Percentiles rank a stretch among this genome's conserved stretches.
phyloP scores from a whole-genome alignment of 1,140 invertebrate species.

The Coptotermes formosanus region DNA sequence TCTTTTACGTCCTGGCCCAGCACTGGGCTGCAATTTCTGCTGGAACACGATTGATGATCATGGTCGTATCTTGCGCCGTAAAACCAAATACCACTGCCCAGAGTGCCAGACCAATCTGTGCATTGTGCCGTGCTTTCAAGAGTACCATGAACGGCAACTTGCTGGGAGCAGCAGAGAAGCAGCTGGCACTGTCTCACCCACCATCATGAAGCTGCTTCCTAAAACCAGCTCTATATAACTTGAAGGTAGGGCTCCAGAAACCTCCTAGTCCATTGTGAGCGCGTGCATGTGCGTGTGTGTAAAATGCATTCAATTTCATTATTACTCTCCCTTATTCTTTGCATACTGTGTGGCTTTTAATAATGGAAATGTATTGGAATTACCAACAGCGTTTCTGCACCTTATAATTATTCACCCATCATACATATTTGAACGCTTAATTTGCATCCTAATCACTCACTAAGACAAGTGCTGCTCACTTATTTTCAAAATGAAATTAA shows the following conservation, averaged over 20 bases:
- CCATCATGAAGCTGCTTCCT: slow-evolving; percentile 25
- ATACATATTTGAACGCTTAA: too few relatives aligned
- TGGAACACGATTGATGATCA: slow-evolving; percentile 83
- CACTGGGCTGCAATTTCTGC: slow-evolving; percentile 81
- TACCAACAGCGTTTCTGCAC: too few relatives aligned
- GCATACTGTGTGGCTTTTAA: too few relatives aligned
- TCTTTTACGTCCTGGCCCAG: slow-evolving; percentile 72
- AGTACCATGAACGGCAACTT: slow-evolving; percentile 63
- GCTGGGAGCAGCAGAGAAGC: slow-evolving; percentile 9
- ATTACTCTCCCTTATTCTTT: too few relatives aligned
- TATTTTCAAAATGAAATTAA: too few relatives aligned
- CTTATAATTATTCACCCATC: too few relatives aligned
- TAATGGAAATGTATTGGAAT: too few relatives aligned
- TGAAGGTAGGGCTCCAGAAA: not conserved
- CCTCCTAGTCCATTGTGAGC: not conserved
- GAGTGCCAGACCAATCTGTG: slow-evolving; percentile 84
- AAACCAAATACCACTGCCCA: slow-evolving; percentile 85
- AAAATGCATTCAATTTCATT: not conserved
- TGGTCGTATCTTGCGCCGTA: slow-evolving; percentile 73
- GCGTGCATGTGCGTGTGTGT: not conserved
- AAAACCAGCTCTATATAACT: slow-evolving; percentile 32
- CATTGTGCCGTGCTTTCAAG: slow-evolving; percentile 82
- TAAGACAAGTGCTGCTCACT: too few relatives aligned
- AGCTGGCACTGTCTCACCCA: not conserved
- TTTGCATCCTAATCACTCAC: too few relatives aligned